Conservation (phyloP, 2,888 invertebrate genomes). For the Euplagia quadripunctaria region DNA sequence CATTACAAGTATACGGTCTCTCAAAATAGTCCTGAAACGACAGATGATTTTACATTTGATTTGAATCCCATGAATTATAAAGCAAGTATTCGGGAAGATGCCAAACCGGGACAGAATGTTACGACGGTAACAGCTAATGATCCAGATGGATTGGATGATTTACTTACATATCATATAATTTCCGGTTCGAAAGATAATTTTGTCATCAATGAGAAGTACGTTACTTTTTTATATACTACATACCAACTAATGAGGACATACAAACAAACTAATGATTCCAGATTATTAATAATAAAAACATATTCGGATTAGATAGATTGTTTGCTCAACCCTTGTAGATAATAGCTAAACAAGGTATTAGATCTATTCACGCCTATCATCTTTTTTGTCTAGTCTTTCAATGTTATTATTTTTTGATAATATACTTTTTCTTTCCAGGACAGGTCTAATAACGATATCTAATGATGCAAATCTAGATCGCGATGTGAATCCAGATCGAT, state of each 20-base stretch:
- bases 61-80: slow-evolving; percentile 91
- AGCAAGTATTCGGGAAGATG: slow-evolving; percentile 91
- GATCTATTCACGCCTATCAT: not conserved
- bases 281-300: no score
- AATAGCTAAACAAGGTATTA: not conserved
- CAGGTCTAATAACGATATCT: slow-evolving; percentile 91
- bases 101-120: slow-evolving; percentile 90
- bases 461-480: slow-evolving; percentile 91
- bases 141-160: slow-evolving; percentile 92
- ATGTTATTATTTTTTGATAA: not conserved
- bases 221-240: slow-evolving; percentile 18
- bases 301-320: no score
- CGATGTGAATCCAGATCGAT: slow-evolving; percentile 89
- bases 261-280: no score
- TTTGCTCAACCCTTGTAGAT: not conserved
- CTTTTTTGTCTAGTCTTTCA: not conserved
- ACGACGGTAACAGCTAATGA: slow-evolving; percentile 92
- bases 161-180: slow-evolving; percentile 90
- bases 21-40: slow-evolving; percentile 68
- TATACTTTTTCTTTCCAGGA: slow-evolving; percentile 73
- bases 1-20: slow-evolving; percentile 81
- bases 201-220: slow-evolving; percentile 90
- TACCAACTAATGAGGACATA: no score
- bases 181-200: slow-evolving; percentile 93
- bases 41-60: slow-evolving; percentile 81